These are phyloP conservation scores for Epirrhoe alternata DNA, from an alignment of 2,888 invertebrate genomes.

Conservation along the genomic window DNA sequence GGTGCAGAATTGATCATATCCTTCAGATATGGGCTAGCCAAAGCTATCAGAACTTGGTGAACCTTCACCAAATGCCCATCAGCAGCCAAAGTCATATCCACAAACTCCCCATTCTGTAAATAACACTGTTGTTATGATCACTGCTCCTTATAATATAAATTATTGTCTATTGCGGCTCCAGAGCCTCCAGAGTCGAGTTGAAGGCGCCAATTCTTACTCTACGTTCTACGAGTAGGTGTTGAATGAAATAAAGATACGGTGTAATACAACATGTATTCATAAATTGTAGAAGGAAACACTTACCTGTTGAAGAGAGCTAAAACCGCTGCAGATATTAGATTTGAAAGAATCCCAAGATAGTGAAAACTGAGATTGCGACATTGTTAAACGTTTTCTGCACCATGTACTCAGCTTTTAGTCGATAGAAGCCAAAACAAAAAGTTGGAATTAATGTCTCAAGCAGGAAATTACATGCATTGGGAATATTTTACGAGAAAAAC, in stretches of 20 bases:
- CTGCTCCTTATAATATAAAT: too few species aligned
- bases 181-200: neutral
- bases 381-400: slow-evolving; percentile 12
- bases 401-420: slow-evolving; percentile 4
- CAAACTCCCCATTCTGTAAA: slow-evolving; percentile 77
- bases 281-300: neutral
- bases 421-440: slow-evolving; percentile 7
- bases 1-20: slow-evolving; percentile 75
- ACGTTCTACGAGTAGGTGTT: neutral
- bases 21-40: slow-evolving; percentile 78
- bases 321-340: slow-evolving; percentile 72
- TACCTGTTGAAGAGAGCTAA: slow-evolving; percentile 79
- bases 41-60: slow-evolving; percentile 71
- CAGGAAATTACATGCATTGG: neutral
- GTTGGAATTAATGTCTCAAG: neutral
- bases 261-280: neutral
- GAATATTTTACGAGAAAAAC: neutral
- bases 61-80: slow-evolving; percentile 79
- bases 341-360: slow-evolving; percentile 76
- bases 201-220: slow-evolving; percentile 20
- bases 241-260: neutral
- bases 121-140: neutral
- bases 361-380: slow-evolving; percentile 45
- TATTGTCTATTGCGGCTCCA: too few species aligned
- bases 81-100: slow-evolving; percentile 79